These are phyloP conservation scores for Clunio marinus DNA, from an alignment of 2,888 invertebrate genomes.

Conservation along the genomic window DNA sequence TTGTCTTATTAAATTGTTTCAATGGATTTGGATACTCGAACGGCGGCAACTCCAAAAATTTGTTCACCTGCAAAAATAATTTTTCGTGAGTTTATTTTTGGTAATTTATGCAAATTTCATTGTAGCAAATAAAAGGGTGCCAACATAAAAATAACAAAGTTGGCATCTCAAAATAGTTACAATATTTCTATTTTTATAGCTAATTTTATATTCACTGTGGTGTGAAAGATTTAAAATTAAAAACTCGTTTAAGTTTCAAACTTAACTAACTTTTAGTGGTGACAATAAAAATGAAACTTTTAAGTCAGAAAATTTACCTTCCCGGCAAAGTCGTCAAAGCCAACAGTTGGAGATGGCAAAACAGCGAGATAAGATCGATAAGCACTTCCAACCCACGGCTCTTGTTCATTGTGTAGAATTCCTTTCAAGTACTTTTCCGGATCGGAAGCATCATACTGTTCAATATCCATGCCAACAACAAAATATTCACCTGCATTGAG, in stretches of 20 bases:
- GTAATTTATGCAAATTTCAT: slow-evolving; percentile 1
- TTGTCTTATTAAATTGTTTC: slow-evolving; percentile 64
- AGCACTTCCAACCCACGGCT: slow-evolving; percentile 61
- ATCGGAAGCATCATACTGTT: slow-evolving; percentile 74
- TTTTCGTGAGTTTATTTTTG: background rate
- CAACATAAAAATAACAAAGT: background rate
- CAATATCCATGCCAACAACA: slow-evolving; percentile 86
- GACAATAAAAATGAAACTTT: too few species aligned
- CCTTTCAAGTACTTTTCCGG: slow-evolving; percentile 78
- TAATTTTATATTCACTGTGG: too few species aligned
- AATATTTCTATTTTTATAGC: too few species aligned
- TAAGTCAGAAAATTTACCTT: too few species aligned
- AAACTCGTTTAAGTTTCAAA: too few species aligned
- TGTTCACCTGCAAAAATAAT: slow-evolving; percentile 61
- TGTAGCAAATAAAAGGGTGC: background rate
- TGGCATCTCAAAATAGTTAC: background rate
- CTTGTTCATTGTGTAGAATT: slow-evolving; percentile 54
- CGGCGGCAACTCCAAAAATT: slow-evolving; percentile 77
- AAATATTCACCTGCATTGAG: slow-evolving; percentile 76
- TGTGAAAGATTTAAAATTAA: too few species aligned
- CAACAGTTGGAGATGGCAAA: slow-evolving; percentile 69
- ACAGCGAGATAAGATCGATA: slow-evolving; percentile 80
- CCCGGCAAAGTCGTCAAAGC: slow-evolving; percentile 67
- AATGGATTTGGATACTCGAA: slow-evolving; percentile 84
- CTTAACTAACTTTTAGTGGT: too few species aligned